Evolutionary conservation across 1,140 invertebrate species (phyloP).

Genomic region (Dendroctonus valens): DNA sequence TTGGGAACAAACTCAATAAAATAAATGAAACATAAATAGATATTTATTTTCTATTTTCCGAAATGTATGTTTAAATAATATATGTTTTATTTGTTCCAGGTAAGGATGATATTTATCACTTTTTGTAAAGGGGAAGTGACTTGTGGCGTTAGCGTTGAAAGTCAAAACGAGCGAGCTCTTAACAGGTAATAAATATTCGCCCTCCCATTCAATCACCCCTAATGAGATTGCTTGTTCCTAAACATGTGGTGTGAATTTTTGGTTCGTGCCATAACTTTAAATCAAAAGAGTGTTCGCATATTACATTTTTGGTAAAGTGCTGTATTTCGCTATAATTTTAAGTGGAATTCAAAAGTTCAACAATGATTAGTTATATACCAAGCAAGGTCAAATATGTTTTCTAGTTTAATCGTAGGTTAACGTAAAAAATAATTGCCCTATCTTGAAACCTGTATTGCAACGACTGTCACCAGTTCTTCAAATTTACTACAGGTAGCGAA

Average conservation of each 20-base stretch:
- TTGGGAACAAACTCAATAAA: too few relatives aligned
- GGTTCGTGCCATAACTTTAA: conserved; percentile 19
- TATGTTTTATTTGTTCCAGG: conserved; percentile 5
- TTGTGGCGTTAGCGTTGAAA: conserved; percentile 2
- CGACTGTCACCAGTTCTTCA: too few relatives aligned
- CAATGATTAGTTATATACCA: too few relatives aligned
- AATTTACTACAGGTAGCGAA: too few relatives aligned
- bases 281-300: conserved; percentile 8
- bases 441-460: too few relatives aligned
- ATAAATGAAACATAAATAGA: too few relatives aligned
- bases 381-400: too few relatives aligned
- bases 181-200: conserved; percentile 22
- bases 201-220: conserved; percentile 22
- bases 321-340: too few relatives aligned
- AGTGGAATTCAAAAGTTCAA: too few relatives aligned
- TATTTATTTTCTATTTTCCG: not conserved
- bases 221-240: conserved; percentile 26
- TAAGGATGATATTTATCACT: not conserved
- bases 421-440: too few relatives aligned
- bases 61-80: not conserved
- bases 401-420: too few relatives aligned
- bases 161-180: conserved; percentile 9
- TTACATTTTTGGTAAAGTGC: not conserved
- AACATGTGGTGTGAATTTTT: conserved; percentile 28
- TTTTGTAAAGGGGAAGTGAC: not conserved